Evolutionary conservation across 2,113 vertebrate species (phyloP), one percentile per base, ranked within the genome.

Genomic region (Silurus glanis): DNA sequence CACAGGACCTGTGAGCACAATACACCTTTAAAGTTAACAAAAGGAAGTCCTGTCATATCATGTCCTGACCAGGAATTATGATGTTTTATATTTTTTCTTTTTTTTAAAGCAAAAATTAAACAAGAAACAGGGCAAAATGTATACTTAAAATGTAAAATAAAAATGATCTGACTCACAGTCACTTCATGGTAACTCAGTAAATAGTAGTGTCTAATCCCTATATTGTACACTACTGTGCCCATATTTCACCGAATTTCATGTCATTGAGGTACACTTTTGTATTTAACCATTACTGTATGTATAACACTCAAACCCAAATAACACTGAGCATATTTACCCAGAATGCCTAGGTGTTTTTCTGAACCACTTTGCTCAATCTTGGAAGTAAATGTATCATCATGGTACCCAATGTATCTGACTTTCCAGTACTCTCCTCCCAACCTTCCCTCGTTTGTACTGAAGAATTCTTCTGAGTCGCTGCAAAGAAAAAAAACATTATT

Each of bases 371-470:
- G 64, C 10, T 61, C n/a, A 91, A 94, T 96, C 88, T 78, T 91
- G 62, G 49, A 88, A 67, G 85, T 95, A 92, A 99, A 99, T 0
- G 93, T 95, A 23, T 89, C 82, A 0, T 99, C 96, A 37, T 92
- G 96, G 84, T 97, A 99, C 82, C 94, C 95, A 85, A 85, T 89
- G 78, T 96, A 99, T 4, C n/a, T 92, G 85, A 93, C 97, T 89
- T 99, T 99, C 89, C 90, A 83, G 84, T 99, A 99, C 0, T 82
- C 86, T 19, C 97, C 97, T 87, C 98, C 97, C 81, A 99, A 95
- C 85, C 94, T 94, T 80, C 95, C 95, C 1, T 85, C 83, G 17
- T 91, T 91, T 91, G n/a, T 94, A 62, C 91, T 94, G 90, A 99
- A 99, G 92, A 95, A 99, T 0, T 89, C 7, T 79, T 93, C 90